Percentiles rank a stretch among this genome's conserved stretches.
phyloP scores from a whole-genome alignment of 1,140 invertebrate species.

The Gonioctena quinquepunctata region DNA sequence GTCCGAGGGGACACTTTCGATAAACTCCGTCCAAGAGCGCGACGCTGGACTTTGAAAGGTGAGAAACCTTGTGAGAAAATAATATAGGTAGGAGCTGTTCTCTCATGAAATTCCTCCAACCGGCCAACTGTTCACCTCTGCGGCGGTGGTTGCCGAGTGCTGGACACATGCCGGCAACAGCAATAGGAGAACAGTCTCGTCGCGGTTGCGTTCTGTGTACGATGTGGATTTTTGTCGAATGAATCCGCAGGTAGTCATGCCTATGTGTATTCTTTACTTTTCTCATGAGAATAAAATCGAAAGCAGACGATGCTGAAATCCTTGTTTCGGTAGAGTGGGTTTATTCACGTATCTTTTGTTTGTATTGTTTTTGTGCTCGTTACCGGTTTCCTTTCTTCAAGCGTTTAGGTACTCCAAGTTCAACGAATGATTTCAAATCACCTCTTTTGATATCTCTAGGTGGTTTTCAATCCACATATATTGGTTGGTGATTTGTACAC shows the following conservation, averaged over 20 bases:
- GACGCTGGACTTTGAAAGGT: too few species aligned
- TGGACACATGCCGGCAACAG: background rate
- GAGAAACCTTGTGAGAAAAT: too few species aligned
- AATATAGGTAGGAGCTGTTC: too few species aligned
- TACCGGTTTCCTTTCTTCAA: background rate
- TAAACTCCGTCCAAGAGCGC: too few species aligned
- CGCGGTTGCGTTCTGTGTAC: conserved; percentile 25
- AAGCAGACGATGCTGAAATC: background rate
- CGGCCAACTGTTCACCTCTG: too few species aligned
- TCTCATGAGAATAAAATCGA: background rate
- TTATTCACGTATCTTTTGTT: background rate
- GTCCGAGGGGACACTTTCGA: too few species aligned
- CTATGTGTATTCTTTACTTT: background rate
- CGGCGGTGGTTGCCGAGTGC: background rate
- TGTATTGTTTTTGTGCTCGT: background rate
- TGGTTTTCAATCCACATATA: background rate
- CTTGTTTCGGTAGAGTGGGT: background rate
- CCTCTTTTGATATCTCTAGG: background rate
- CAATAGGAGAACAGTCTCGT: conserved; percentile 19
- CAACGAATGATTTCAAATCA: background rate
- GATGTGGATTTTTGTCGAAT: background rate
- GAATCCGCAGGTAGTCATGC: conserved; percentile 17
- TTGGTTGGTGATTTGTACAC: background rate
- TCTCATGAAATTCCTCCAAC: too few species aligned
- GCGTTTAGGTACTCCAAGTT: too few species aligned